Evolutionary conservation across 2,888 invertebrate genomes (phyloP), one percentile per base, ranked within the genome.

Genomic region (Flabesymbios commensalis): DNA sequence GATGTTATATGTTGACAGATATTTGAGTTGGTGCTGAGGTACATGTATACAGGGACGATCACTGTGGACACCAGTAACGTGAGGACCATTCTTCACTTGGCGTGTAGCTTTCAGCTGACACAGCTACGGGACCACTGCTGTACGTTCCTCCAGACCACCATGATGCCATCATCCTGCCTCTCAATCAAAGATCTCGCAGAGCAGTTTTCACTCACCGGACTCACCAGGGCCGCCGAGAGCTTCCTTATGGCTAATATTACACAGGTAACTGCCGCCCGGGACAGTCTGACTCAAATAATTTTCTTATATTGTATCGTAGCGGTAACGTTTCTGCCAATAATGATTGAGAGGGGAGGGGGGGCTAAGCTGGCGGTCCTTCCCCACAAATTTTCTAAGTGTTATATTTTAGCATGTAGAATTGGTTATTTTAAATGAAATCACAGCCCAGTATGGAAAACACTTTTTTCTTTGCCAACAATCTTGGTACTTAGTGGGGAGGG

Each of bases 41-140:
- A 87, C 75, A 87, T 89, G 85, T 89, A 89, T 77, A 87, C 88
- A 33, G 88, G 88, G 4, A 84, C 84, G 69, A 86, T 87, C 5
- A 85, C 85, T 10, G 86, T 89, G 57, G 86, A 87, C 71, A 85
- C 86, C 70, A 83, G 84, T 32, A 88, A 86, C 76, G 87, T 88
- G 32, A 85, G 86, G 56, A 88, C 88, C 78, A 77, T 89, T 51
- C 78, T 89, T 45, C 83, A 86, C 68, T 78, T 89, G 57, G 86
- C 88, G 17, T 87, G 88, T 78, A 87, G 87, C 76, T 88, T 88
- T 77, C 82, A 88, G 72, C 85, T 88, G 61, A 82, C 84, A 33
- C 75, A 78, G 31, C 78, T 89, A 67, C 87, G 88, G 74, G 82
- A 82, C 66, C 87, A 88, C 75, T 89, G 89, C 82, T 87, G 87